These are phyloP conservation scores for Odontophorus gujanensis DNA, from an alignment of 2,113 vertebrate species.

Conservation along the genomic window DNA sequence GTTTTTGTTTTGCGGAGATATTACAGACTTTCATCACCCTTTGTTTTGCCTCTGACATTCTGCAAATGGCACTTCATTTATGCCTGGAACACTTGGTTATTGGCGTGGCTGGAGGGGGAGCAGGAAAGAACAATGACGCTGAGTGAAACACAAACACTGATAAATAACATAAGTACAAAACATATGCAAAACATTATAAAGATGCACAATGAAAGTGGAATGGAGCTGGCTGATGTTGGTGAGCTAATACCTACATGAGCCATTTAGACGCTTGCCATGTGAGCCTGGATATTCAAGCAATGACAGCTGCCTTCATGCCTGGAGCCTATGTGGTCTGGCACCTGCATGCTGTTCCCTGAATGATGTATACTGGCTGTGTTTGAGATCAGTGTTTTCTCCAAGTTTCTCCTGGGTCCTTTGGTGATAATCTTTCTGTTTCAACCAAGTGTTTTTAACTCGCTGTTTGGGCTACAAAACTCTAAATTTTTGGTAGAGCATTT, in stretches of 20 bases:
- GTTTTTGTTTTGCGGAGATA: background rate
- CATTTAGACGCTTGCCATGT: background rate
- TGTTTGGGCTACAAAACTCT: background rate
- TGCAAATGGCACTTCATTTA: background rate
- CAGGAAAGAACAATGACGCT: background rate
- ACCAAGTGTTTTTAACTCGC: background rate
- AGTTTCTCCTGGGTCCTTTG: background rate
- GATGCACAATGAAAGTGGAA: background rate
- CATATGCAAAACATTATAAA: background rate
- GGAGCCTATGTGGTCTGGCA: background rate
- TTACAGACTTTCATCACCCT: background rate
- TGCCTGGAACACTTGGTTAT: background rate
- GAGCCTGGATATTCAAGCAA: background rate
- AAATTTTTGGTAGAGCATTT: background rate
- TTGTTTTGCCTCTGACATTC: accelerated
- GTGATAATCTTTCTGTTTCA: background rate
- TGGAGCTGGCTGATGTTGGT: accelerated
- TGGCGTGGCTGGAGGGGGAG: background rate
- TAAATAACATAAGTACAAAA: background rate
- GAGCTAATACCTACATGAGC: background rate
- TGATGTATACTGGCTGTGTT: background rate
- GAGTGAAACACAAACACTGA: background rate
- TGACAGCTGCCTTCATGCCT: background rate
- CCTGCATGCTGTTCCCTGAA: background rate
- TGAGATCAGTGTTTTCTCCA: background rate